Base-by-base conservation (phyloP, 2,888 invertebrate genomes). In the Plebejus anna region DNA sequence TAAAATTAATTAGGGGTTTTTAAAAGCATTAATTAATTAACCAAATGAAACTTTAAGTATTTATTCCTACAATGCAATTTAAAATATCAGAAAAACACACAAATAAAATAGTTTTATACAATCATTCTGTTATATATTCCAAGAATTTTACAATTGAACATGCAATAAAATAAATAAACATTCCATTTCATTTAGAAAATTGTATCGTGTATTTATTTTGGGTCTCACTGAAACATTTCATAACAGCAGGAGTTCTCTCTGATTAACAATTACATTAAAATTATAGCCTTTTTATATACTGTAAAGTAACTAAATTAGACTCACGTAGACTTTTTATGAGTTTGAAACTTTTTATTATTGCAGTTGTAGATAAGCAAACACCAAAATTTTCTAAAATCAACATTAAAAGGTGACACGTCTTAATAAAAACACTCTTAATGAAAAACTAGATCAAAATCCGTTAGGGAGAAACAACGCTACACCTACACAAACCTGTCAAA, bases 191-290 rank as follows among this genome's bases (percentile, higher is more conserved):
- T 13, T 66, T 66, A 66, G 32, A 66, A 13, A 13, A 66, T 66
- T 66, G 13, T 66, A 66, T 4, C 66, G 66, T 32, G 66, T 66
- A 32, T 32, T 66, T 66, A 66, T 66, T 66, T 66, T 36, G 32
- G 66, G 16, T 36, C 16, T 32, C 32, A 13, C 32, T 66, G 66
- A 5, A 13, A 66, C 32, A 13, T 66, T 36, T 66, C 32, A 16
- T 32, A 66, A 66, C 66, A 66, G 66, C 66, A 16, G 66, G 66
- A 32, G 66, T 66, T 66, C 66, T 36, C 32, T 66, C 13, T 66
- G 32, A 66, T 66, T 66, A 66, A 36, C 66, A 66, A 66, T 66
- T 32, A 32, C 32, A 66, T 66, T 66, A 66, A 66, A 13, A 16
- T 66, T 66, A 66, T 66, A 36, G 66, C 32, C 66, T 2, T 66